phyloP scores from a whole-genome alignment of 1,140 invertebrate genomes.

The Sminthurinus signatus region DNA sequence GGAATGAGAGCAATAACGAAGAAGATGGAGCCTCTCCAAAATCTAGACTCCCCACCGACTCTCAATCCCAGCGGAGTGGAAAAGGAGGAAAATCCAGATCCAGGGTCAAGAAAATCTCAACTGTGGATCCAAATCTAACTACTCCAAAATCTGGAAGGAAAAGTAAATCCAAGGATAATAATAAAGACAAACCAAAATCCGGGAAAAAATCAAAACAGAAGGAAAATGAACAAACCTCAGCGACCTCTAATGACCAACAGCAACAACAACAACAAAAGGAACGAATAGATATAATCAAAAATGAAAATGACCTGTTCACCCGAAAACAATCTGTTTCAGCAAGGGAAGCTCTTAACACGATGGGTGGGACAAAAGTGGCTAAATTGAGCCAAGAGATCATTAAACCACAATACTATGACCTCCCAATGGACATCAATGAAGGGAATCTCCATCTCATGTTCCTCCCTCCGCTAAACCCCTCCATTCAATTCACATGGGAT shows the following conservation, averaged over 20 bases:
- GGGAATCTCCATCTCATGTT: neutral
- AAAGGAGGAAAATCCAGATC: no score
- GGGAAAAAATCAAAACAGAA: no score
- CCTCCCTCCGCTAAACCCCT: neutral
- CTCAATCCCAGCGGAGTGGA: no score
- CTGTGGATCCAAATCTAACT: no score
- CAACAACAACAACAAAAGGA: no score
- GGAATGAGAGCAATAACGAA: neutral
- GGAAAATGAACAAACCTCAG: no score
- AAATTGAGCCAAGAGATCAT: no score
- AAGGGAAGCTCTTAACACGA: neutral
- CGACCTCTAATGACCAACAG: no score
- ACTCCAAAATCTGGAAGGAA: no score
- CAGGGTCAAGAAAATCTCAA: no score
- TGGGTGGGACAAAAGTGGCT: neutral
- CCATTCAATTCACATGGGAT: conserved; percentile 9
- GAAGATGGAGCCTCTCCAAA: neutral
- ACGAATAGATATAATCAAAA: neutral
- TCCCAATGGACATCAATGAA: neutral
- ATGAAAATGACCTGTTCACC: neutral
- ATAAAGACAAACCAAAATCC: neutral
- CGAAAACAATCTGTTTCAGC: neutral
- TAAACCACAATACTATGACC: neutral
- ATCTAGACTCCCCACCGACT: no score
- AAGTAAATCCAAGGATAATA: neutral